Percentiles rank a stretch among this genome's conserved stretches.
Evolutionary conservation across 2,888 invertebrate genomes (phyloP).

Genomic region (Dryobotodes eremita): DNA sequence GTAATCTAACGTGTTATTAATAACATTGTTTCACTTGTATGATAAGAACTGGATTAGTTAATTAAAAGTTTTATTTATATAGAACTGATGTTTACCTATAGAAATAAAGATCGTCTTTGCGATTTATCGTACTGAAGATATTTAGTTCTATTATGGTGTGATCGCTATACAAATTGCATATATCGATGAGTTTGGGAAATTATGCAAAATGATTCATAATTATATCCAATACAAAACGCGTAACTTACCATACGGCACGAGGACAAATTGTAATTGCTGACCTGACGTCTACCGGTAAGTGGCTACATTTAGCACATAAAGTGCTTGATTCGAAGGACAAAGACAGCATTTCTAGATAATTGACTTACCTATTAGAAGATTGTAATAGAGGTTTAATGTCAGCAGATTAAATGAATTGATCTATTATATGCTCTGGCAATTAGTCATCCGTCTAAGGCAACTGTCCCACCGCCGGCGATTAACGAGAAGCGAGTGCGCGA

Average conservation of each 20-base stretch:
- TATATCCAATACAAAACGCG: background rate
- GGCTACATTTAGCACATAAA: background rate
- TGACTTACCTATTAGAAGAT: background rate
- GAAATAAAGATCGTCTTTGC: background rate
- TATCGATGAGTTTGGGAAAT: background rate
- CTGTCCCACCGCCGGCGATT: background rate
- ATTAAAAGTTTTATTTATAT: background rate
- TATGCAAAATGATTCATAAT: background rate
- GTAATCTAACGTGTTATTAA: constrained; percentile 27
- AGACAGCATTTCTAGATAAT: constrained; percentile 1
- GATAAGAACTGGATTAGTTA: constrained; percentile 4
- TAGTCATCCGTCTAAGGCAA: too few relatives aligned
- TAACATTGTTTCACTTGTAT: constrained; percentile 1
- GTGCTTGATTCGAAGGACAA: background rate
- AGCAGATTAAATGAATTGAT: constrained; percentile 15
- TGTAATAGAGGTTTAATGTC: background rate
- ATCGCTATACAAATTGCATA: background rate
- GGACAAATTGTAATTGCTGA: background rate
- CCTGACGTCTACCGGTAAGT: background rate
- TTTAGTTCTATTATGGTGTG: background rate
- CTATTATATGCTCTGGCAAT: background rate
- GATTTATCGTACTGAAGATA: background rate
- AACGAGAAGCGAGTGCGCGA: background rate
- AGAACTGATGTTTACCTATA: background rate
- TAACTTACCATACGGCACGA: background rate